Conservation (phyloP, 2,888 invertebrate species). For the Cataglyphis albicans region DNA sequence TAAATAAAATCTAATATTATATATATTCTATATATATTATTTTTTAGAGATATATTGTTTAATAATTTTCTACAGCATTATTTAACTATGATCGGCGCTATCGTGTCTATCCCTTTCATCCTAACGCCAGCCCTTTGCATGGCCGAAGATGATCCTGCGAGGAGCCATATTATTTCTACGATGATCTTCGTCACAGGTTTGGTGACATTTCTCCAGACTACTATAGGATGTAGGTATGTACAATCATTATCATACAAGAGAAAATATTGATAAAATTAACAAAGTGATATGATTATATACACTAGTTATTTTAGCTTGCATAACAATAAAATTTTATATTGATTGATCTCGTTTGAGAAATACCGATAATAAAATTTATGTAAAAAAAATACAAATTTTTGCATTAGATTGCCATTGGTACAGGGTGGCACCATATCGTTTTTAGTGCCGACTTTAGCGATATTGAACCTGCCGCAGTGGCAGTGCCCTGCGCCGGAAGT, state of each 20-base stretch:
- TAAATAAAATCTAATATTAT: too few species aligned
- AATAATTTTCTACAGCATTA: constrained; percentile 88
- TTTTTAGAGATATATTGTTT: too few species aligned
- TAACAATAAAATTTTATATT: background rate
- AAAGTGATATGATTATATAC: background rate
- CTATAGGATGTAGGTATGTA: constrained; percentile 89
- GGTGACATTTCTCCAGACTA: constrained; percentile 91
- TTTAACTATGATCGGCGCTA: constrained; percentile 94
- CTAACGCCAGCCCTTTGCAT: constrained; percentile 93
- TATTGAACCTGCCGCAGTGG: constrained; percentile 91
- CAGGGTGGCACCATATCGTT: constrained; percentile 94
- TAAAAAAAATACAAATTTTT: background rate
- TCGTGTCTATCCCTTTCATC: constrained; percentile 93
- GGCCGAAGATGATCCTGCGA: constrained; percentile 90
- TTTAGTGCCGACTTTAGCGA: constrained; percentile 92
- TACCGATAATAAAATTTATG: background rate
- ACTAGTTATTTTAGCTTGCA: background rate
- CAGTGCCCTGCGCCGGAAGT: constrained; percentile 88
- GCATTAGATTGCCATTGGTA: constrained; percentile 89
- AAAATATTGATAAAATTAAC: background rate
- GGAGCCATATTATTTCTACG: constrained; percentile 92
- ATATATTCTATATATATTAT: too few species aligned
- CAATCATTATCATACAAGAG: background rate
- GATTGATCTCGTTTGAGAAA: background rate
- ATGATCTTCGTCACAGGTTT: constrained; percentile 94